Percentiles rank a stretch among this genome's conserved stretches.
Evolutionary conservation across 2,797 vertebrate genomes (phyloP).

Genomic region (Stomatorhinus walkeri): DNA sequence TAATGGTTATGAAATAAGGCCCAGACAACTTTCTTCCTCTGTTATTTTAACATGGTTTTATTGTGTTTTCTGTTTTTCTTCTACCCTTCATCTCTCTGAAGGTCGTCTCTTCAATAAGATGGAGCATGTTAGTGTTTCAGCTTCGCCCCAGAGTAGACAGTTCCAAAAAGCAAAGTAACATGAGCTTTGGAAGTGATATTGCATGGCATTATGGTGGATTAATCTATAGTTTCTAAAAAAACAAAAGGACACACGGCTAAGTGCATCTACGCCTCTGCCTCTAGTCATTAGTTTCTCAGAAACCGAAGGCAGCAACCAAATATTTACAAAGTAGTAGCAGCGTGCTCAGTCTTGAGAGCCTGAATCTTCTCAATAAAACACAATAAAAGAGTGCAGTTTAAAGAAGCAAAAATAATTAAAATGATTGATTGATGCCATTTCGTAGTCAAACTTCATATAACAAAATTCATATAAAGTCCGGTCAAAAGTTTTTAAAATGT

Average conservation of each 20-base stretch:
- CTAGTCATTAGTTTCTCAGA: neutral
- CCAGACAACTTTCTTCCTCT: constrained; percentile 10
- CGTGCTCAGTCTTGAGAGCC: neutral
- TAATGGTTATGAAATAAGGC: neutral
- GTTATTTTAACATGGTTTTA: constrained; percentile 14
- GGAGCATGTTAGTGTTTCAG: neutral
- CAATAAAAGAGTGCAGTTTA: neutral
- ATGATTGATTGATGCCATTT: neutral
- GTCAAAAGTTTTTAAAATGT: neutral
- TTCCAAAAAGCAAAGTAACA: neutral
- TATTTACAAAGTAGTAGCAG: neutral
- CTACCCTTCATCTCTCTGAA: neutral
- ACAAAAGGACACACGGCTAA: neutral
- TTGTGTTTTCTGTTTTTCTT: neutral
- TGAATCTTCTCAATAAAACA: neutral
- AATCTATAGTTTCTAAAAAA: constrained; percentile 9
- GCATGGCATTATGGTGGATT: neutral
- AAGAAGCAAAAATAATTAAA: neutral
- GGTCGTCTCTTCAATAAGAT: constrained; percentile 1
- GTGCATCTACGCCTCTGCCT: neutral
- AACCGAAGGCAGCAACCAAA: neutral
- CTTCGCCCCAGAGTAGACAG: neutral
- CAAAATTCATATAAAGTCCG: neutral
- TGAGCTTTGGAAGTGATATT: neutral
- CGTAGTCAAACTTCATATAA: neutral